These are phyloP conservation scores for Stictonetta naevosa DNA, from an alignment of 2,113 vertebrate genomes.

Conservation along the genomic window DNA sequence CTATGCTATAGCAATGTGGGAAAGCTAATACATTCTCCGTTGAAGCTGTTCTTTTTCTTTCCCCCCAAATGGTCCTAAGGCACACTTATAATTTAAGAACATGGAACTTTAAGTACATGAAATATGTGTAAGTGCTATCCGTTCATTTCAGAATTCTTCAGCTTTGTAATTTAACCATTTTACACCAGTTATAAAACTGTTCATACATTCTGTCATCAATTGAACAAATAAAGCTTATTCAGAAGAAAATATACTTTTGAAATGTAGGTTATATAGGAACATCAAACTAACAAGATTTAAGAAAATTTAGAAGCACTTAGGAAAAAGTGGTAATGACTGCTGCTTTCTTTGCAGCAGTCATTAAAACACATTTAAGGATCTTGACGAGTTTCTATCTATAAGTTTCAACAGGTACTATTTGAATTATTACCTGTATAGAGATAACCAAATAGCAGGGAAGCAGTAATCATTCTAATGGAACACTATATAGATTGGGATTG, in stretches of 20 bases:
- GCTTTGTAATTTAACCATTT: background rate
- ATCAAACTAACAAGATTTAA: background rate
- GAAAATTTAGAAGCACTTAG: background rate
- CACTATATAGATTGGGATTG: fast-evolving
- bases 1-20: no score
- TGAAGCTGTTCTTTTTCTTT: background rate
- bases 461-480: background rate
- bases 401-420: background rate
- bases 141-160: background rate
- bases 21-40: background rate
- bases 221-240: background rate
- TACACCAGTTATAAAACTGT: background rate
- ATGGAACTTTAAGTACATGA: background rate
- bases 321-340: background rate
- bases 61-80: background rate
- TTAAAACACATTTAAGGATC: background rate
- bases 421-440: background rate
- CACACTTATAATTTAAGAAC: background rate
- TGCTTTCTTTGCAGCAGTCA: background rate
- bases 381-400: background rate
- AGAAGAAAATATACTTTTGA: background rate
- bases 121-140: background rate
- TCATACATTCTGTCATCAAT: background rate
- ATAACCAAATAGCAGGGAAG: background rate
- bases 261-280: fast-evolving